phyloP scores from a whole-genome alignment of 2,113 vertebrate genomes.

The Meleagris gallopavo region DNA sequence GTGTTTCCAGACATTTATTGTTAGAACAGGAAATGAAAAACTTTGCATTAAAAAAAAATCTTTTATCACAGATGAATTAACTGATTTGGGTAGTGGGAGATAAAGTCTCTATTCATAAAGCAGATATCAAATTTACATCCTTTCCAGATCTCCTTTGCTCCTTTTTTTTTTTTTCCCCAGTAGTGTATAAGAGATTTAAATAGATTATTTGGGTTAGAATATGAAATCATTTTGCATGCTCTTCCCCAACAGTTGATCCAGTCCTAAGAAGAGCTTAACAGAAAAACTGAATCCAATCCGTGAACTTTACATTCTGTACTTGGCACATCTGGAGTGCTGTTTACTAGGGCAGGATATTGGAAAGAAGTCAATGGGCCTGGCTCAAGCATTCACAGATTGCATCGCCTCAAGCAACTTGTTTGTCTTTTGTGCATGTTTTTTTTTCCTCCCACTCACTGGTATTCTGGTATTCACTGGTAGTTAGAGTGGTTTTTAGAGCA shows the following conservation, averaged over 20 bases:
- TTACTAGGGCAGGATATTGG: background rate
- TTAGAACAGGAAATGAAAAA: background rate
- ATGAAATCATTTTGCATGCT: background rate
- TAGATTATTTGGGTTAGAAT: background rate
- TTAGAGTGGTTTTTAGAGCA: too few species aligned
- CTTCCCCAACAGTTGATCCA: background rate
- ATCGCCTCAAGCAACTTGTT: background rate
- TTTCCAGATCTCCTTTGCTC: background rate
- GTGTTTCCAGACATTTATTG: constrained; percentile 13
- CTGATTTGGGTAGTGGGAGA: background rate
- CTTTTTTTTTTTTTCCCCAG: background rate
- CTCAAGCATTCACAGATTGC: background rate
- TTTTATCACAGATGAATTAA: background rate
- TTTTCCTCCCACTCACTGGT: background rate
- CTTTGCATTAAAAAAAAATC: background rate
- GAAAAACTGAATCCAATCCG: background rate
- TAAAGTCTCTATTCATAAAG: background rate
- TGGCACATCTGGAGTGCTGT: background rate
- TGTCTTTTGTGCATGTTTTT: background rate
- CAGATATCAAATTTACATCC: background rate
- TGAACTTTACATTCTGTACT: background rate
- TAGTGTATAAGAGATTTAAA: background rate
- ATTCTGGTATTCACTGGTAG: too few species aligned
- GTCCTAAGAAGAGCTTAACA: background rate
- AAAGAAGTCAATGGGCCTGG: background rate